Conservation (phyloP, 2,797 vertebrate genomes). For the Sebastes umbrosus region DNA sequence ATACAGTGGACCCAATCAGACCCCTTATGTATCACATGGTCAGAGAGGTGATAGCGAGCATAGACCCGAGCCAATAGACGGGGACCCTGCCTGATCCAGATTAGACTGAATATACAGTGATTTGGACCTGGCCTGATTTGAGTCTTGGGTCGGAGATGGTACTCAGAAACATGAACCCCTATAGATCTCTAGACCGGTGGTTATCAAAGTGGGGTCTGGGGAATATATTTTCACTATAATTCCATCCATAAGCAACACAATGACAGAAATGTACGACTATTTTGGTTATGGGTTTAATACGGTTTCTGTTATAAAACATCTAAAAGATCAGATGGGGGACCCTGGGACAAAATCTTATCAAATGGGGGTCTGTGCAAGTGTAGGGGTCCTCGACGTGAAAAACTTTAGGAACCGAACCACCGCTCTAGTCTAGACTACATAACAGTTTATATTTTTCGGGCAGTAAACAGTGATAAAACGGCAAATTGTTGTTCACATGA, state of each 20-base stretch:
- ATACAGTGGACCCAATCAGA: not conserved
- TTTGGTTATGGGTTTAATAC: not conserved
- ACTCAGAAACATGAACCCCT: not conserved
- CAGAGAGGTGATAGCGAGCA: not conserved
- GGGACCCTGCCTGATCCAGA: not conserved
- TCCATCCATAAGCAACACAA: not conserved
- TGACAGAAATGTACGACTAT: not conserved
- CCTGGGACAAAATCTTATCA: not conserved
- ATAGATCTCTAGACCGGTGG: not conserved
- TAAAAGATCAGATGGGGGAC: not conserved
- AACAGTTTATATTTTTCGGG: not conserved
- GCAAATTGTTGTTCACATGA: conserved; percentile 9
- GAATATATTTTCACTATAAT: not conserved
- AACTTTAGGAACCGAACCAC: not conserved
- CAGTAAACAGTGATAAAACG: not conserved
- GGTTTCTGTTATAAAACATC: not conserved
- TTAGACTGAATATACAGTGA: not conserved
- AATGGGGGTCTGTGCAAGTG: not conserved
- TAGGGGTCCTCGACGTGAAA: not conserved
- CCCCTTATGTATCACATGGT: not conserved
- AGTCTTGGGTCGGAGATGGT: not conserved
- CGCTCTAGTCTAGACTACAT: not conserved
- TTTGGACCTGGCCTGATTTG: not conserved
- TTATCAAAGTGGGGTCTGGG: not conserved
- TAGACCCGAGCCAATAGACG: not conserved